Evolutionary conservation across 2,888 invertebrate genomes (phyloP).

Genomic region (Philhelius pedissequus): DNA sequence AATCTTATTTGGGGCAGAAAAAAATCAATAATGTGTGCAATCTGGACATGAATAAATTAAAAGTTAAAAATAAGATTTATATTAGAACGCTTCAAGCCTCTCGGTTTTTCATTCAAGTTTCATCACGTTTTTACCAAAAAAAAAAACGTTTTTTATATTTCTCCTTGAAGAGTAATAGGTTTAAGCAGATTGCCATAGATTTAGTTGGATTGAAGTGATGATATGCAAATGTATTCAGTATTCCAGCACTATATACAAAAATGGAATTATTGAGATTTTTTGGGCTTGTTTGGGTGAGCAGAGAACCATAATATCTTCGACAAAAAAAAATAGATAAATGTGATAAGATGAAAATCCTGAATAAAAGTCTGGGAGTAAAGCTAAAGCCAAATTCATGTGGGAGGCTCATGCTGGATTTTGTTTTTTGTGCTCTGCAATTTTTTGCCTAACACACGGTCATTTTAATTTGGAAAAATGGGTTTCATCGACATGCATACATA

Average conservation of each 20-base stretch:
- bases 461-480: conserved; percentile 4
- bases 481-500: neutral
- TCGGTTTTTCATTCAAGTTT: conserved; percentile 16
- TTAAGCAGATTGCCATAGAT: conserved; percentile 33
- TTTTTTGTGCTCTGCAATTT: neutral
- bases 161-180: conserved; percentile 40
- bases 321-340: neutral
- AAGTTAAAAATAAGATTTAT: conserved; percentile 61
- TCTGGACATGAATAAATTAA: conserved; percentile 63
- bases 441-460: conserved; percentile 5
- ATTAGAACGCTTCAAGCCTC: neutral
- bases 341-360: conserved; percentile 36
- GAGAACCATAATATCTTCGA: neutral
- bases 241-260: conserved; percentile 21
- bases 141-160: neutral
- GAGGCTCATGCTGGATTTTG: neutral
- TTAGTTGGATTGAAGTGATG: conserved; percentile 50
- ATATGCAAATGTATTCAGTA: conserved; percentile 62
- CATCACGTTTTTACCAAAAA: conserved; percentile 15
- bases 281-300: neutral
- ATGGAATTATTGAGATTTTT: conserved; percentile 43
- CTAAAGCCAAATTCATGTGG: conserved; percentile 1
- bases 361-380: conserved; percentile 24
- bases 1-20: neutral
- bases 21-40: conserved; percentile 48